phyloP scores from a whole-genome alignment of 2,113 vertebrate genomes.

The Sorex araneus region DNA sequence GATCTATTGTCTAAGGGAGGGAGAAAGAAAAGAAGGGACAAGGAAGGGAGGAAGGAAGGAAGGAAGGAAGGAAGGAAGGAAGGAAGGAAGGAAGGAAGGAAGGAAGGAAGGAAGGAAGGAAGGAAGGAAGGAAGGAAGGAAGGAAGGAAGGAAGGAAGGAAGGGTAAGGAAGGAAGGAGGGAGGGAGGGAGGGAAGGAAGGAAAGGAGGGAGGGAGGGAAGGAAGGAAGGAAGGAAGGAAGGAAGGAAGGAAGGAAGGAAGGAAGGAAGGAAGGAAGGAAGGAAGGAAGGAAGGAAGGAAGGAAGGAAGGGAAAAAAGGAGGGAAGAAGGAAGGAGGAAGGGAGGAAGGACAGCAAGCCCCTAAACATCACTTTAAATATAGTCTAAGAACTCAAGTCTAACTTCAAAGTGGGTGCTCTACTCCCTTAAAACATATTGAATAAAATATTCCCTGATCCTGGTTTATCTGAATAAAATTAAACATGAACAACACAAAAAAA shows the following conservation, averaged over 20 bases:
- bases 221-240: too few species aligned
- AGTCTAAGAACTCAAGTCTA: not conserved
- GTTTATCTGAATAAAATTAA: constrained; percentile 54
- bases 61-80: too few species aligned
- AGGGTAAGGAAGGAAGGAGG: not conserved
- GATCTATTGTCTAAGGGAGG: too few species aligned
- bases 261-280: too few species aligned
- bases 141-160: not conserved
- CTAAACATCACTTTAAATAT: not conserved
- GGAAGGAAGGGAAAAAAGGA: not conserved
- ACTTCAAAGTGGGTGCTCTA: not conserved
- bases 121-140: too few species aligned
- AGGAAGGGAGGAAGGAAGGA: too few species aligned
- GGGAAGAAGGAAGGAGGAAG: not conserved
- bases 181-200: not conserved
- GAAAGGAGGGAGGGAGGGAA: accelerated
- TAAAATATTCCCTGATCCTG: constrained; percentile 2
- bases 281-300: not conserved
- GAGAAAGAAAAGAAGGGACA: too few species aligned
- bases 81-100: not conserved
- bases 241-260: accelerated
- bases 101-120: accelerated
- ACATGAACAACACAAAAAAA: constrained; percentile 26
- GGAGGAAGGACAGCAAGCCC: not conserved
- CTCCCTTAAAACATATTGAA: constrained; percentile 7